Evolutionary conservation across 1,140 invertebrate species (phyloP).

Genomic region (Scaptomyza montana): DNA sequence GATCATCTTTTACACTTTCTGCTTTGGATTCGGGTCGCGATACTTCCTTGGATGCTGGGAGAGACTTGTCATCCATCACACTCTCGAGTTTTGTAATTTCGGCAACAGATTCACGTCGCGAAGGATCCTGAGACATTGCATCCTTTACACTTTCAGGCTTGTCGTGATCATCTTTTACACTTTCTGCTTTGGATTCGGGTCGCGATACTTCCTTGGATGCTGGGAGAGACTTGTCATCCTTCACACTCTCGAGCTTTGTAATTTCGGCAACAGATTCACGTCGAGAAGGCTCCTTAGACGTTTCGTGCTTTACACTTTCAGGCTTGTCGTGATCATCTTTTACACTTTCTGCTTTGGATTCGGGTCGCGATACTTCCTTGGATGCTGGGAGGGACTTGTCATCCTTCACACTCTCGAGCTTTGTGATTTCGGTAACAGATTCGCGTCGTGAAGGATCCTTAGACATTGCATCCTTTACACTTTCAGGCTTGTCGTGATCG

Average conservation of each 20-base stretch:
- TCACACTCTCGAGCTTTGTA: too few species aligned
- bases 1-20: too few species aligned
- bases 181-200: background rate
- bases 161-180: too few species aligned
- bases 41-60: too few species aligned
- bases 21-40: too few species aligned
- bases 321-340: conserved; percentile 34
- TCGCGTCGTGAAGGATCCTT: conserved; percentile 41
- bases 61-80: too few species aligned
- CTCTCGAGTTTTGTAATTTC: too few species aligned
- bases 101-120: too few species aligned
- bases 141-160: too few species aligned
- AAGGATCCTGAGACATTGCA: too few species aligned
- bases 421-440: conserved; percentile 40
- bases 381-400: conserved; percentile 40
- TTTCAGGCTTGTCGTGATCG: conserved; percentile 12
- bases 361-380: conserved; percentile 34
- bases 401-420: conserved; percentile 26
- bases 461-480: conserved; percentile 29
- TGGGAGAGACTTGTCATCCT: too few species aligned
- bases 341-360: conserved; percentile 37
- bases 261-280: conserved; percentile 42
- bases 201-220: background rate
- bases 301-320: background rate
- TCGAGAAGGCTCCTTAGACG: conserved; percentile 8